These are phyloP conservation scores for Bungarus multicinctus DNA, from an alignment of 2,113 vertebrate species.

Conservation along the genomic window DNA sequence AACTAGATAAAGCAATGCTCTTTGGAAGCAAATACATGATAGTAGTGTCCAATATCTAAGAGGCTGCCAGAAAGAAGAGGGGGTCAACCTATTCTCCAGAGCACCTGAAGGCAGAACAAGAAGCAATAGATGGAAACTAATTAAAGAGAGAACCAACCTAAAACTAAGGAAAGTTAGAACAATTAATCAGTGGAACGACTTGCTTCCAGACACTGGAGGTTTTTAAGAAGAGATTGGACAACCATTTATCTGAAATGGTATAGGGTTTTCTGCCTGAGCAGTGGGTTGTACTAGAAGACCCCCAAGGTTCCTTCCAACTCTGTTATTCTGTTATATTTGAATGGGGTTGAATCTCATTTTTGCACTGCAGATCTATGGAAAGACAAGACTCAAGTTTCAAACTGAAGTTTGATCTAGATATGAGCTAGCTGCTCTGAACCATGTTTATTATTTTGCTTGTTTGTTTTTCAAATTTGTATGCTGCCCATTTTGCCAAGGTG, in stretches of 20 bases:
- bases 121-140: not conserved
- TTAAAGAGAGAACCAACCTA: not conserved
- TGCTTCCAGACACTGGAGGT: not conserved
- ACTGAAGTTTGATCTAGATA: not conserved
- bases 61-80: not conserved
- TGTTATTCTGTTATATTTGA: not conserved
- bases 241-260: not conserved
- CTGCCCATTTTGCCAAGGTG: not conserved
- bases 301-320: not conserved
- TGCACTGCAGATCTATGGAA: not conserved
- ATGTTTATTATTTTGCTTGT: not conserved
- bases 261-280: not conserved
- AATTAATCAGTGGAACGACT: not conserved
- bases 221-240: not conserved
- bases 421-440: not conserved
- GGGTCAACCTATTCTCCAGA: not conserved
- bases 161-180: not conserved
- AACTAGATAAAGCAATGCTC: not conserved
- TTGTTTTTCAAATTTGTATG: not conserved
- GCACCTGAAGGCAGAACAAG: not conserved
- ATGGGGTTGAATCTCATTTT: not conserved
- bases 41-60: not conserved
- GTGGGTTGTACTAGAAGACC: not conserved
- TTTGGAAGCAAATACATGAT: not conserved
- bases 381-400: not conserved